A percentile compares a stretch with the other conserved stretches of the same genome.
Conservation (phyloP, 2,113 vertebrate species). For the Artemisiospiza belli region DNA sequence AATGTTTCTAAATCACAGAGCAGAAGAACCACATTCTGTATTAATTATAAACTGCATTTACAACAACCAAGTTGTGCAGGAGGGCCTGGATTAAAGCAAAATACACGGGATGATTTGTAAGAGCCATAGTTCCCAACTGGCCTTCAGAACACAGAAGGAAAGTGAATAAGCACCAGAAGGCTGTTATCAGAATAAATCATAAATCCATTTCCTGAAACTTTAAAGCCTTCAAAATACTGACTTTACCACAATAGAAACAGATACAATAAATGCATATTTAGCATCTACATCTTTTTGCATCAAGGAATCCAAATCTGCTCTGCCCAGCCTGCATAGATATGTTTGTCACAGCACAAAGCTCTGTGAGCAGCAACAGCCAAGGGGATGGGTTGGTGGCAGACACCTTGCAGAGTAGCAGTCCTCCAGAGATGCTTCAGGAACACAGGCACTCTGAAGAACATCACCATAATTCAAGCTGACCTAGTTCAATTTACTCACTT, state of each 20-base stretch:
- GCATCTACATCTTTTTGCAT: background rate
- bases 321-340: background rate
- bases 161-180: background rate
- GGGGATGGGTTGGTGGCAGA: background rate
- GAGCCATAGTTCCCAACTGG: background rate
- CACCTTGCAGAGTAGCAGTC: background rate
- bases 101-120: background rate
- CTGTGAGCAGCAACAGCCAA: background rate
- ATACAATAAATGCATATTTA: background rate
- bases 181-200: slow-evolving; percentile 7
- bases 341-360: background rate
- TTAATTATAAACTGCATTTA: slow-evolving; percentile 33
- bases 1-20: background rate
- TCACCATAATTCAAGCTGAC: background rate
- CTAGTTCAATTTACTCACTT: background rate
- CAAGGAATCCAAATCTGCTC: background rate
- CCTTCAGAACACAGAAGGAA: background rate
- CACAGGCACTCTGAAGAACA: background rate
- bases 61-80: background rate
- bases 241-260: background rate
- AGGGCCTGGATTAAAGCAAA: slow-evolving; percentile 12
- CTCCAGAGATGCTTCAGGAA: background rate
- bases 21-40: slow-evolving; percentile 1
- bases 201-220: background rate
- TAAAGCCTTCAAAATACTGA: background rate